Base-by-base conservation (phyloP, 2,888 invertebrate species). In the Clitarchus hookeri region DNA sequence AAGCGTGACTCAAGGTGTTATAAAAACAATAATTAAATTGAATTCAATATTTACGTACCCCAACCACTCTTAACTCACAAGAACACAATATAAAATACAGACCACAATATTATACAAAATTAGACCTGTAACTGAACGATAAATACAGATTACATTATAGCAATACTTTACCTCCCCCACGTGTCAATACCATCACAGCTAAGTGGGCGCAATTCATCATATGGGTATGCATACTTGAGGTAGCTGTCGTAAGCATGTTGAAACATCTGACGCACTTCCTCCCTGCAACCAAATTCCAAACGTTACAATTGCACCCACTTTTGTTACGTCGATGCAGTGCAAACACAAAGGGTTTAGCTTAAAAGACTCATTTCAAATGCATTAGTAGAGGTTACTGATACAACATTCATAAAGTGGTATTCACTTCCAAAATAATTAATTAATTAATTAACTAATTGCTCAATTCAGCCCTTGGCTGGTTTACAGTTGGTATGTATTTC, bases 191-290 rank as follows among this genome's bases (percentile, higher is more conserved):
- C 98, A 92, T 98, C 97, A 92, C 99, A 99, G 86, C 98, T 97
- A 23, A 99, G 92, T 0, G 99, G 99, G 87, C 98, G 94, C 25
- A 99, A 92, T 91, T 99, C 99, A 91, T 99, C 99, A 90, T 97
- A 98, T 0, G 98, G 98, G 91, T 97, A 98, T 2, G 99, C 99
- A 92, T 98, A 95, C 87, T 94, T 94, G 88, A 99, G 93, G 90
- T 99, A 99, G 89, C 98, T 97, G 88, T 99, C 96, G 91, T 99
- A 99, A 0, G 99, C 99, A 94, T 99, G 98, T 90, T 98, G 97
- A 91, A 99, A 99, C 98, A 99, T 99, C 87, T 95, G 94, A 48
- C 95, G 94, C 0, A 98, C 98, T 92, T 98, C 97, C 90, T 98
- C 96, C 89, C 98, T 88, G 86, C 12, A 87, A 86, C 48, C 48